Percentiles rank a stretch among this genome's conserved stretches.
These are phyloP conservation scores for Icerya purchasi DNA, from an alignment of 2,888 invertebrate genomes.

Conservation along the genomic window DNA sequence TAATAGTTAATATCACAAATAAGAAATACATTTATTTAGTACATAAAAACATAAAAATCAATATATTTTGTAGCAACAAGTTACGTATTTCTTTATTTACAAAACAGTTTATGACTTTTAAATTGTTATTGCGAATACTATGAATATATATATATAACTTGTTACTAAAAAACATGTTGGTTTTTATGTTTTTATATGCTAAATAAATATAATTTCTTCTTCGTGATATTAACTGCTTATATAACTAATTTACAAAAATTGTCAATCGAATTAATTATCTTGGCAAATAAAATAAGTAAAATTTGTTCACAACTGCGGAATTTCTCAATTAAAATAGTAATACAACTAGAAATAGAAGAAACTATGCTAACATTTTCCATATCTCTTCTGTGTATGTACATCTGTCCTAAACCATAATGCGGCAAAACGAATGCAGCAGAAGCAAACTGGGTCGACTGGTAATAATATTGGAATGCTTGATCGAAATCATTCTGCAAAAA, in stretches of 20 bases:
- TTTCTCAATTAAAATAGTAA: too few species aligned
- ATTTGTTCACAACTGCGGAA: too few species aligned
- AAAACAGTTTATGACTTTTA: too few species aligned
- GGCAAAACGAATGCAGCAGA: slow-evolving; percentile 86
- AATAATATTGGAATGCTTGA: slow-evolving; percentile 97
- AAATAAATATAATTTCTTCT: neutral
- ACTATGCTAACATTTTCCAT: slow-evolving; percentile 55
- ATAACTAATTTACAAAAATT: neutral
- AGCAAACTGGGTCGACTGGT: slow-evolving; percentile 95
- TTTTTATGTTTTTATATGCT: too few species aligned
- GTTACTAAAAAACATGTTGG: too few species aligned
- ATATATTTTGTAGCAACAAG: too few species aligned
- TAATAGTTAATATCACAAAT: too few species aligned
- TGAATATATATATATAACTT: neutral
- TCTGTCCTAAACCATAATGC: slow-evolving; percentile 94
- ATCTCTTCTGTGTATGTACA: slow-evolving; percentile 95
- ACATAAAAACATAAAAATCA: too few species aligned
- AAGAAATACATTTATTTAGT: too few species aligned
- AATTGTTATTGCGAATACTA: too few species aligned
- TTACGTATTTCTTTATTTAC: too few species aligned
- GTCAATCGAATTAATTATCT: neutral
- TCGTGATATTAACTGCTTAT: neutral
- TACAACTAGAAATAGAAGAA: too few species aligned
- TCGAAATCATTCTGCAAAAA: slow-evolving; percentile 53
- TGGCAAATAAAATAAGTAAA: neutral